Conservation (phyloP, 2,797 vertebrate genomes). For the Microctenopoma lineatum region DNA sequence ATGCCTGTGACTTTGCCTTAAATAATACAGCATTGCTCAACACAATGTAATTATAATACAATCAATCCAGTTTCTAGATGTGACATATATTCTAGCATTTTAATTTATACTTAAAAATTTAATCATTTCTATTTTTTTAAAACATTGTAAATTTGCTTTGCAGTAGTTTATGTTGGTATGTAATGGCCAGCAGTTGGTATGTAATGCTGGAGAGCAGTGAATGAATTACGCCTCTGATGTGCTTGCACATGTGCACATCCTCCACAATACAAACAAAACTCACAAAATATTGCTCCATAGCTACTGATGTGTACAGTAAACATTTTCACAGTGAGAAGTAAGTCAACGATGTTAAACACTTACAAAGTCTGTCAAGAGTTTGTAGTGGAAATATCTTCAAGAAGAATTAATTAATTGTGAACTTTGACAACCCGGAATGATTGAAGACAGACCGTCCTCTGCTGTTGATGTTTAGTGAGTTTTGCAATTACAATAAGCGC, state of each 20-base stretch:
- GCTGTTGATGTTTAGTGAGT: neutral
- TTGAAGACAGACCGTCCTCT: conserved; percentile 1
- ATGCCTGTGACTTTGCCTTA: conserved; percentile 27
- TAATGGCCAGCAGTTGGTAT: neutral
- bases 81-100: neutral
- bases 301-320: too few species aligned
- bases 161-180: neutral
- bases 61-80: too few species aligned
- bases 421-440: neutral
- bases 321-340: neutral
- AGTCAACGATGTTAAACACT: conserved; percentile 18
- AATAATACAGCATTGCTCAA: conserved; percentile 25
- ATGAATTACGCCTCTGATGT: neutral
- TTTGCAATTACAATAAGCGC: conserved; percentile 9
- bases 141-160: neutral
- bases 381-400: neutral
- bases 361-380: conserved; percentile 18
- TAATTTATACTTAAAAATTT: neutral
- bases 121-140: too few species aligned
- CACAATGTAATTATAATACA: neutral
- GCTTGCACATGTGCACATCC: neutral
- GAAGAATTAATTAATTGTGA: neutral
- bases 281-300: neutral
- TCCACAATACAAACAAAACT: conserved; percentile 6
- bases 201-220: conserved; percentile 10